Conservation (phyloP, 92 coral and sea anemone genomes). For the Zoanthus solanderi region DNA sequence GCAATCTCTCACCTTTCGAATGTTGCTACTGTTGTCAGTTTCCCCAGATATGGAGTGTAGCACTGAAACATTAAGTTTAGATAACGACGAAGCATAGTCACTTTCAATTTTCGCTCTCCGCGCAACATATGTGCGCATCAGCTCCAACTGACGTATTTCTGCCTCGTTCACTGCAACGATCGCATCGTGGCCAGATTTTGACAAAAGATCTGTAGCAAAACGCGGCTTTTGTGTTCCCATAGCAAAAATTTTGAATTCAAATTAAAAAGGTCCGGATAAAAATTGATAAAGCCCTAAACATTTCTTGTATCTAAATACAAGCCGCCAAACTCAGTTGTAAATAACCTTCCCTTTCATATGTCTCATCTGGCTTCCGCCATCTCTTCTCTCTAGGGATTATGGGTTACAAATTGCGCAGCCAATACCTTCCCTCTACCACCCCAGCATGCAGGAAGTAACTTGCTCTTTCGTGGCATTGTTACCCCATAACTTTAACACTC, state of each 20-base stretch:
- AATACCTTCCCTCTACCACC: no score
- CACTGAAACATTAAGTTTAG: slow-evolving; percentile 79
- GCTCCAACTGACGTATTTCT: slow-evolving; percentile 88
- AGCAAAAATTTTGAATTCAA: neutral
- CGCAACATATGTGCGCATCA: slow-evolving; percentile 75
- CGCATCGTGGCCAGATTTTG: slow-evolving; percentile 87
- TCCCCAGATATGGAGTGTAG: slow-evolving; percentile 60
- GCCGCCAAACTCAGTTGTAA: neutral
- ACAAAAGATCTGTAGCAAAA: slow-evolving; percentile 79
- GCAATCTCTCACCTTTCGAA: slow-evolving; percentile 75
- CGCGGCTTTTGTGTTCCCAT: slow-evolving; percentile 40
- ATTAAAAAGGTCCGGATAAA: neutral
- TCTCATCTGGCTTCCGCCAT: slow-evolving; percentile 24
- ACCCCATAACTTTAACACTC: no score
- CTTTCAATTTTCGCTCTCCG: slow-evolving; percentile 78
- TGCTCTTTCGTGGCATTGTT: no score
- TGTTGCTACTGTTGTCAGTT: slow-evolving; percentile 77
- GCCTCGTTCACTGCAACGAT: slow-evolving; percentile 81
- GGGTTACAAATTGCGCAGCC: neutral
- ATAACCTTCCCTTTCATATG: neutral
- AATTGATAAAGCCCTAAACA: neutral
- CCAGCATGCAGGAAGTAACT: no score
- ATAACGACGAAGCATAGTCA: slow-evolving; percentile 82
- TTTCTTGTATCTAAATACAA: neutral
- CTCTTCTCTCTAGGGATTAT: slow-evolving; percentile 31